Base-by-base conservation (phyloP, 2,888 invertebrate genomes). In the Camponotus fellah region DNA sequence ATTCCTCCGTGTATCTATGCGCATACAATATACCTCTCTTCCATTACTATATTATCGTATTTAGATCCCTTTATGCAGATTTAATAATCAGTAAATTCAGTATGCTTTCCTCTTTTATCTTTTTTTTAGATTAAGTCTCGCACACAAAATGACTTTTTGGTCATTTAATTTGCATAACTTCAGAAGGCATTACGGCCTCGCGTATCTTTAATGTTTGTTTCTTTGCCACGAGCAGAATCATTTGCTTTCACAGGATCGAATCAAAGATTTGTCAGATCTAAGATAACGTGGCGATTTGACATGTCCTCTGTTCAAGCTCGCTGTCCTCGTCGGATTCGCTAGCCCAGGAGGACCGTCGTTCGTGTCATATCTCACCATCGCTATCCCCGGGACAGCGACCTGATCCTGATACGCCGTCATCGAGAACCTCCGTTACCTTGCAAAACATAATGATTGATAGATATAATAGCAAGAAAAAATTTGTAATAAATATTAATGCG, bases 251-350 rank as follows among this genome's bases (percentile, higher is more conserved):
- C 60, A 21, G 21, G 34, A 75, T 17, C 60, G 53, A 58, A 66
- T 68, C 75, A 58, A 53, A 64, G 26, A 80, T 82, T 84, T 64
- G 79, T 72, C 65, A 14, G 62, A 34, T 83, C 91, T 93, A 93
- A 87, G 93, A 94, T 69, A 94, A 83, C 64, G 93, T 94, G 26
- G 94, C 93, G 66, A 94, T 94, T 82, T 94, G 93, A 88, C 94
- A 94, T 26, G 90, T 92, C 80, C 92, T 92, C 86, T 92, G 93
- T 87, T 94, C 94, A 34, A 90, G 90, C 84, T 94, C 93, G 85
- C 93, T 94, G 85, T 93, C 93, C 80, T 94, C 93, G 82, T 94
- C 93, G n/a, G 93, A 90, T 79, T 94, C 93, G 79, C 94, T 94
- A 26, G 91, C 93, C 93, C 93, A 94, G 21, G 93, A 94, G 91